Evolutionary conservation across 2,888 invertebrate species (phyloP), one percentile per base, ranked within the genome.

Genomic region (Drosophila paucipuncta): DNA sequence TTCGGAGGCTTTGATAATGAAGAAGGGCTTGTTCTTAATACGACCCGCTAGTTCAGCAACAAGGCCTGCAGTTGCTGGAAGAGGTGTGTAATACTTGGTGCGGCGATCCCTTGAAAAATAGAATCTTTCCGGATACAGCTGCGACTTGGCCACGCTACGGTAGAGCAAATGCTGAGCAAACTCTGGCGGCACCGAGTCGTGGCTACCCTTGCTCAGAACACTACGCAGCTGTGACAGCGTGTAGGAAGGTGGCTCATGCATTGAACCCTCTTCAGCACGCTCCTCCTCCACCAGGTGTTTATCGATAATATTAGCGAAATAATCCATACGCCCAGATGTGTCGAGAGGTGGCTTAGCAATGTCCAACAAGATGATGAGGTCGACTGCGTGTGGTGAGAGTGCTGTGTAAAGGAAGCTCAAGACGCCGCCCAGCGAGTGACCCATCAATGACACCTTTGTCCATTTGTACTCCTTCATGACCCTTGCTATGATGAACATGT

Each of bases 371-470:
- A 92, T 87, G 13, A 91, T 54, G 79, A 92, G 74, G 66, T 92
- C 92, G 11, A 91, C 85, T 11, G 72, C 77, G n/a, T 90, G 93
- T 1, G 91, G 90, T 86, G 94, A 96, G 0, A 95, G 80, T 49
- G 94, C 93, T 0, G 95, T 94, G 83, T 95, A 96, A 13, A 94
- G 92, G 89, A 95, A 95, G 16, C 93, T 93, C 0, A 94, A 92
- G 37, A 95, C 94, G 0, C 95, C 94, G 6, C 96, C 95, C 94
- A 96, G 94, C 0, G 96, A 96, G 89, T 96, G 96, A 4, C 95
- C 94, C 69, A 97, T 83, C 33, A 96, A 83, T 1, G 96, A 95
- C 2, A 96, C 93, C 92, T 95, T 95, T 7, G 95, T 93, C 96
- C 96, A 96, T 71, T 95, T 94, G 86, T 95, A 96, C 82, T 95